Conservation (phyloP, 2,888 invertebrate genomes). For the Miltochrista miniata region DNA sequence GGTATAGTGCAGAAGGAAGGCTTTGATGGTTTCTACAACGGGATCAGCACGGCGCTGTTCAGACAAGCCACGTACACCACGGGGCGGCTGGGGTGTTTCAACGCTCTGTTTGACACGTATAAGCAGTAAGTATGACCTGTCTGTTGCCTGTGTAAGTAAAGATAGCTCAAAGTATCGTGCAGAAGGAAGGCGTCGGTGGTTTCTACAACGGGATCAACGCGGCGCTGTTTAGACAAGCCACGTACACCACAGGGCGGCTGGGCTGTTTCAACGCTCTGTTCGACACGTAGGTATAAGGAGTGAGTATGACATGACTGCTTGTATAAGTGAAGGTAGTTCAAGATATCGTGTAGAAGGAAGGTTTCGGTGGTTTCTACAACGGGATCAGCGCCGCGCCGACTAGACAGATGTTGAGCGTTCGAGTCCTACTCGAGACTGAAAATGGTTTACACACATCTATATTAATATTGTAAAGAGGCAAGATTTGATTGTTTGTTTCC, state of each 20-base stretch:
- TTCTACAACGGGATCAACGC: conserved; percentile 70
- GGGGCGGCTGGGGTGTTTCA: conserved; percentile 95
- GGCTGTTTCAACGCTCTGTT: too few species aligned
- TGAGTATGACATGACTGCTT: too few species aligned
- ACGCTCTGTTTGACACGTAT: conserved; percentile 87
- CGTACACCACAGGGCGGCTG: too few species aligned
- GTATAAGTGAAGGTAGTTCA: conserved; percentile 88
- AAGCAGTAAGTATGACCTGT: conserved; percentile 14
- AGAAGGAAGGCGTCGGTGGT: too few species aligned
- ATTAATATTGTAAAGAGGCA: too few species aligned
- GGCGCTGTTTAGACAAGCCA: too few species aligned
- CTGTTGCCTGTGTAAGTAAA: not conserved
- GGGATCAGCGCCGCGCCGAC: conserved; percentile 96
- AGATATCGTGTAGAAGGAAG: conserved; percentile 91
- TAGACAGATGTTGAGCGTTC: too few species aligned
- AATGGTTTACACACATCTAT: too few species aligned
- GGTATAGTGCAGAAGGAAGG: conserved; percentile 93
- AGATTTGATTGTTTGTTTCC: too few species aligned
- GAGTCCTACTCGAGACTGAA: too few species aligned
- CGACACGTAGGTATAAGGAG: too few species aligned
- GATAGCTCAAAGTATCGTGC: too few species aligned
- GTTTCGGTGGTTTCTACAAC: conserved; percentile 91
- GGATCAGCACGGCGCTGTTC: conserved; percentile 94
- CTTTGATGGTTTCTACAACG: conserved; percentile 91
- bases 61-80: conserved; percentile 99